phyloP scores from a whole-genome alignment of 2,113 vertebrate genomes.

The Pteropus alecto region DNA sequence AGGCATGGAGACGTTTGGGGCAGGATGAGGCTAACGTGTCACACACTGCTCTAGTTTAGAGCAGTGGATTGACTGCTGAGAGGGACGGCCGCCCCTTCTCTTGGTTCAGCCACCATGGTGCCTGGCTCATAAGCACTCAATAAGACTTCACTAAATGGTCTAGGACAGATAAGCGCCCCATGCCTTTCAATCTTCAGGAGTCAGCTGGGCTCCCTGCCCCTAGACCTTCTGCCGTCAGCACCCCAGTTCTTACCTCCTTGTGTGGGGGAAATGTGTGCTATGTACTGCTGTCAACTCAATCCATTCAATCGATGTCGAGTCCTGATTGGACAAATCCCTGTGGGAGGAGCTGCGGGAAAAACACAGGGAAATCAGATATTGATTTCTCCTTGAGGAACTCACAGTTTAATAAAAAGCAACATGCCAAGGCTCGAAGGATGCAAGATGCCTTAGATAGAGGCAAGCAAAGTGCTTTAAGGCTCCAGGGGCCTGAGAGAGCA shows the following conservation, averaged over 20 bases:
- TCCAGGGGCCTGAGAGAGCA: background rate
- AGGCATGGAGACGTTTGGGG: background rate
- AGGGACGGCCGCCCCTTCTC: fast-evolving
- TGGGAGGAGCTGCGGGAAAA: background rate
- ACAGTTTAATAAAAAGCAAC: background rate
- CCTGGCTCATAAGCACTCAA: background rate
- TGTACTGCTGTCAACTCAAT: background rate
- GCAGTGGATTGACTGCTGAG: background rate
- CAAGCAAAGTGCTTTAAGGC: background rate
- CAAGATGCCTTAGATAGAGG: background rate
- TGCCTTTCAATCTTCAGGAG: background rate
- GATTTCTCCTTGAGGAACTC: background rate
- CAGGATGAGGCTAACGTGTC: background rate
- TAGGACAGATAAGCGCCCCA: background rate
- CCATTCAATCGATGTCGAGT: background rate
- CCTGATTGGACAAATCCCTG: background rate
- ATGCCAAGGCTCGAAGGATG: background rate
- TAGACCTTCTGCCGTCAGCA: background rate
- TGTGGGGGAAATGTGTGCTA: background rate
- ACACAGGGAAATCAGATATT: background rate
- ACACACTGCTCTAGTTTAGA: background rate
- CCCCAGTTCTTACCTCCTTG: background rate
- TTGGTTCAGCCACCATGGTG: fast-evolving
- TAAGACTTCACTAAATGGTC: fast-evolving
- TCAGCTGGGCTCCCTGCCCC: background rate